A percentile compares a stretch with the other conserved stretches of the same genome.
These are phyloP conservation scores for Eretmocerus hayati DNA, from an alignment of 2,888 invertebrate genomes.

Conservation along the genomic window DNA sequence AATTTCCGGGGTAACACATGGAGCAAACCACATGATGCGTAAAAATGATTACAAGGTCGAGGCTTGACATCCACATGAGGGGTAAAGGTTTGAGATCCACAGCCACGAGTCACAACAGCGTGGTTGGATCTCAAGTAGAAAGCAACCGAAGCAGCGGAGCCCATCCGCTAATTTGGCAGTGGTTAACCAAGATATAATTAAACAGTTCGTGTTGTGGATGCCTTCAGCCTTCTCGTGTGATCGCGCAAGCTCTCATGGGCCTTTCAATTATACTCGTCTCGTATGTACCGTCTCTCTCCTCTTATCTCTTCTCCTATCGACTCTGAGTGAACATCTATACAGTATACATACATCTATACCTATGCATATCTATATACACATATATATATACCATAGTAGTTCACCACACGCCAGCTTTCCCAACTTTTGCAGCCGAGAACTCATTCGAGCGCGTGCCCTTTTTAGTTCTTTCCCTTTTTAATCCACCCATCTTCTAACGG, in stretches of 20 bases:
- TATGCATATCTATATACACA: too few species aligned
- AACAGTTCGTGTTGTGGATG: constrained; percentile 7
- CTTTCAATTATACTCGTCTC: background rate
- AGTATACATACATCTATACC: too few species aligned
- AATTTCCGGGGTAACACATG: background rate
- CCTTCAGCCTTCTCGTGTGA: background rate
- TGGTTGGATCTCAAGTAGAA: constrained; percentile 10
- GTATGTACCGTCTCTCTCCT: background rate
- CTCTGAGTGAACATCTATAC: too few species aligned
- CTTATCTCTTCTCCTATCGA: background rate
- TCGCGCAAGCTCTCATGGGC: background rate
- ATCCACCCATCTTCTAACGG: too few species aligned
- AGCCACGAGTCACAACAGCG: too few species aligned
- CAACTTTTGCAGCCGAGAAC: background rate
- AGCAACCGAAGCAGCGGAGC: background rate
- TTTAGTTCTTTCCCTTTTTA: too few species aligned
- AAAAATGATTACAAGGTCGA: constrained; percentile 9
- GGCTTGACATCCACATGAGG: background rate
- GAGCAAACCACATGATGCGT: background rate
- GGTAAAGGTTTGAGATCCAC: too few species aligned
- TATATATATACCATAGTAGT: background rate
- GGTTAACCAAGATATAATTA: constrained; percentile 19
- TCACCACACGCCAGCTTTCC: background rate
- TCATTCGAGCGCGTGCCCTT: too few species aligned
- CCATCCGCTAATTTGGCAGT: constrained; percentile 7